Base-by-base conservation (phyloP, 2,888 invertebrate species). In the Scelioninae gen. 2 region DNA sequence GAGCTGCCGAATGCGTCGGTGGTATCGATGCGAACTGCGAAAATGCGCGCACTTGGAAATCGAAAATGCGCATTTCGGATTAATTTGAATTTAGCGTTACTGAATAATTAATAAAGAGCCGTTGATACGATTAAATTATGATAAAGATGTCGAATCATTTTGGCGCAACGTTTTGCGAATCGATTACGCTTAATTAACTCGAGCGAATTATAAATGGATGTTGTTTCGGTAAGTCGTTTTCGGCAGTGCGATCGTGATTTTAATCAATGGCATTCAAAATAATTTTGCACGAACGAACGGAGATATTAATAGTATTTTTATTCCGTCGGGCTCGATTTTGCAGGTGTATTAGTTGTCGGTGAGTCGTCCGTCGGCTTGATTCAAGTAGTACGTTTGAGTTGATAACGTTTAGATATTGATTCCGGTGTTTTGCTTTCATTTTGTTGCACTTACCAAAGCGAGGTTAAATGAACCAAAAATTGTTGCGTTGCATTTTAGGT, bases 81-180 rank as follows among this genome's bases (percentile, higher is more conserved):
- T 31, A 33, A 33, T 28, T n/a, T 28, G 11, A 33, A 58, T 48
- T 37, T 28, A 28, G 7, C 39, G 16, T 15, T 57, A 13, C 9
- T 31, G 43, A 43, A 45, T 63, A 63, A 63, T 60, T 60, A 48
- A 46, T 37, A 60, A 52, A 52, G 41, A 52, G 41, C n/a, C 22
- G 25, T n/a, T 48, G 48, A 39, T 67, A 43, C 50, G 25, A 58
- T 58, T 50, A 28, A 41, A 50, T 57, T 45, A 48, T 50, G 50
- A 67, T 67, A 67, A 58, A 67, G 58, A 50, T 50, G 58, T 33
- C n/a, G 58, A 58, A 13, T 67, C 11, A 48, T 48, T 65, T 55
- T 28, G 18, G 2, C 45, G 37, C 43, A 48, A 45, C 16, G 25
- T 55, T 55, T 46, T 28, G 64, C 33, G 45, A 35, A 16, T 64